Evolutionary conservation across 2,113 vertebrate genomes (phyloP), one percentile per base, ranked within the genome.

Genomic region (Salvator merianae): DNA sequence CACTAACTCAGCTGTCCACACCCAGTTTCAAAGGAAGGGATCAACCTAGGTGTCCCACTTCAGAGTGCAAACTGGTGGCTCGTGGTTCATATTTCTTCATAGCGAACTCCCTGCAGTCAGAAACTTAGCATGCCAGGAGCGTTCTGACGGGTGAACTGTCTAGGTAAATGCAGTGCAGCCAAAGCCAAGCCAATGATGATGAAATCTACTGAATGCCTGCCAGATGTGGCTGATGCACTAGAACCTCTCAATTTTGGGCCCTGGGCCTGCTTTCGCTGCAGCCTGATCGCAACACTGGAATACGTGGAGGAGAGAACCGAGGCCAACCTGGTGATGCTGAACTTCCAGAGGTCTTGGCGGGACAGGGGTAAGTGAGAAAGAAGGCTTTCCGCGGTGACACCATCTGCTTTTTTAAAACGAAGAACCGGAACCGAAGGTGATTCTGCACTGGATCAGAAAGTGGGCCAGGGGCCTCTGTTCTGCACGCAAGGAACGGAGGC

Each of bases 271-370:
- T 22, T 16, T 68, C 26, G 24, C 28, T 55, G 53, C 75, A 95
- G 94, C 73, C 79, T 95, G 89, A 92, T 88, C 0, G 94, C 93
- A 40, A 94, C 91, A 30, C 83, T 95, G 86, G 91, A 93, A 82
- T 94, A 93, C 4, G 90, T 92, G 70, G 94, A 95, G 40, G 91
- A 94, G 66, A 92, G 92, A 43, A 95, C 91, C 16, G 83, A 72
- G 0, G 91, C 90, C 30, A 86, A 94, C 70, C 93, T 72, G 0
- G 94, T 95, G 88, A 89, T 95, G 81, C 90, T 95, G 20, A 95
- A 92, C 79, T 93, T 95, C 88, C 82, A 62, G 7, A 93, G 34
- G 2, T 7, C 89, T 59, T 91, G 91, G 10, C 90, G 81, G 3
- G 93, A 94, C 63, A 86, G 76, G 86, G 91, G 94, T 86, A 66